Percentiles rank a stretch among this genome's conserved stretches.
phyloP scores from a whole-genome alignment of 2,888 invertebrate species.

The Hemicrepidius hirtus region DNA sequence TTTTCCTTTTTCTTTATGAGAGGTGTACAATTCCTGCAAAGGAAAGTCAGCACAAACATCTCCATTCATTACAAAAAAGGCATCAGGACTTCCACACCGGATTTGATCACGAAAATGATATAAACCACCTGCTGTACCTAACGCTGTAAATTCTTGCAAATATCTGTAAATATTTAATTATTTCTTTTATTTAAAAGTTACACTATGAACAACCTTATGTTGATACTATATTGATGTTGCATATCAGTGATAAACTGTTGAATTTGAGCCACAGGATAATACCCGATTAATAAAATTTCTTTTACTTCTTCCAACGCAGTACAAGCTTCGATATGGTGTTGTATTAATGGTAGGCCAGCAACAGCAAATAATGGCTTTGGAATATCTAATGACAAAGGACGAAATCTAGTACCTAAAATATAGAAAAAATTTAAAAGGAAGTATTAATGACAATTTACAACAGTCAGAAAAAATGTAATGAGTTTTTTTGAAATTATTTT shows the following conservation, averaged over 20 bases:
- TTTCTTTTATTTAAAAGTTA: background rate
- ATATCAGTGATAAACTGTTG: conserved; percentile 90
- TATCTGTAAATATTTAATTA: conserved; percentile 76
- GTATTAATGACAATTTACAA: no score
- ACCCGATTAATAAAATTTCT: conserved; percentile 96
- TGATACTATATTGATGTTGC: conserved; percentile 87
- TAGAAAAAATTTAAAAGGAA: no score
- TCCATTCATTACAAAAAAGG: conserved; percentile 96
- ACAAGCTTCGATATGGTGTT: conserved; percentile 98
- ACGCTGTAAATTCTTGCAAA: conserved; percentile 94
- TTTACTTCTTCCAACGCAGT: conserved; percentile 84
- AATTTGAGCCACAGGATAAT: conserved; percentile 90
- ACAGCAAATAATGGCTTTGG: conserved; percentile 98
- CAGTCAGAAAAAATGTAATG: no score
- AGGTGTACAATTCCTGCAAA: conserved; percentile 85
- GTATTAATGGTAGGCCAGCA: conserved; percentile 95
- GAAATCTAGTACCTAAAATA: conserved; percentile 92
- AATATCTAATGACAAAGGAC: conserved; percentile 96
- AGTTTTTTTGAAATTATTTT: background rate
- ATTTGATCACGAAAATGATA: conserved; percentile 98
- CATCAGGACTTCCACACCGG: conserved; percentile 88
- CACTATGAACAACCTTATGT: conserved; percentile 78
- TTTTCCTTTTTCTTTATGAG: conserved; percentile 78
- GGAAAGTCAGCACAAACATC: conserved; percentile 99
- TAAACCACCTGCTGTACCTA: conserved; percentile 97